Evolutionary conservation across 2,888 invertebrate genomes (phyloP), one percentile per base, ranked within the genome.

Genomic region (Dione juno): DNA sequence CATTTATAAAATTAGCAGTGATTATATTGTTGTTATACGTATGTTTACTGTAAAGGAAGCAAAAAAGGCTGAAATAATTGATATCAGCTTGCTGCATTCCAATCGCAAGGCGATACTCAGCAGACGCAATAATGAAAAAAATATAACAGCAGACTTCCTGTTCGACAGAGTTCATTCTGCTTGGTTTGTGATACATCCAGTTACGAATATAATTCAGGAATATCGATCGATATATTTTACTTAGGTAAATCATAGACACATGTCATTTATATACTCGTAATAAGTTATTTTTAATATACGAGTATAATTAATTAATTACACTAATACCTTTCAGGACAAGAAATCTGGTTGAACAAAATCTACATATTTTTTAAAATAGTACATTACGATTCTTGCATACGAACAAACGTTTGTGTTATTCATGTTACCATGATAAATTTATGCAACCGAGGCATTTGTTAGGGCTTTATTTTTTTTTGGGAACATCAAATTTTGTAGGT

Each of bases 111-210:
- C 63, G 61, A 63, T 61, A 68, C 63, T 53, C 16, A 63, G 53
- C 68, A 61, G 68, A 45, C 63, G 68, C 45, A 21, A 48, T 54
- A 68, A 45, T 63, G 63, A 54, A 68, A 68, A 68, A 68, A 68
- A 53, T 68, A 68, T 68, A 68, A 68, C 68, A 63, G 37, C 68
- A 63, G 63, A 63, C 63, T 68, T 68, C 68, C 68, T 68, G 68
- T 54, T 63, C 68, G 41, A 45, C 45, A 7, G 37, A 45, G 63
- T 54, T 37, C 53, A 63, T 50, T 63, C 54, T 54, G 48, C 50
- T 64, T 21, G 37, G 19, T 63, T 63, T 63, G 52, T 40, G 63
- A 68, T 54, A 63, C 63, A 66, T 70, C 41, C 50, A 59, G 35
- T 59, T 66, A 59, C 35, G 43, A 50, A 41, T 41, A 53, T 41